Evolutionary conservation across 2,113 vertebrate species (phyloP).

Genomic region (Forbesichthys agassizii): DNA sequence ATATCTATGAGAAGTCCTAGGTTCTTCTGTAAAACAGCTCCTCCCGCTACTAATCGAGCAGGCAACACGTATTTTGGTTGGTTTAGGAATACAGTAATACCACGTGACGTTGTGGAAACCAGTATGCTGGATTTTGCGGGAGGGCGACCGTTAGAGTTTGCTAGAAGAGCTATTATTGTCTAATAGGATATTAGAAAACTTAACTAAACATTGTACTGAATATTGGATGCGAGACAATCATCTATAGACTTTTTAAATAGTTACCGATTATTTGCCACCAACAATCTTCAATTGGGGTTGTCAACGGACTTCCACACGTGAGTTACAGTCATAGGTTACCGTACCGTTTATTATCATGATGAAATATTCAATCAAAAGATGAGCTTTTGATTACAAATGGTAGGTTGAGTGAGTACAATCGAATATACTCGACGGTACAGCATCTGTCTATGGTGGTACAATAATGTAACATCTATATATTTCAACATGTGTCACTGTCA

Average conservation of each 20-base stretch:
- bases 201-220: neutral
- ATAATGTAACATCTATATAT: too few relatives aligned
- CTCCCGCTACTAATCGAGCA: neutral
- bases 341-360: too few relatives aligned
- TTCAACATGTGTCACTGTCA: too few relatives aligned
- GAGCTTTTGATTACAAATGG: too few relatives aligned
- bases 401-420: too few relatives aligned
- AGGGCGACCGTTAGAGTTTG: slow-evolving; percentile 46
- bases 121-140: slow-evolving; percentile 45
- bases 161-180: neutral
- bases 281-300: neutral
- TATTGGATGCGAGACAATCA: neutral
- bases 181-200: neutral
- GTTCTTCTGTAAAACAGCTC: too few relatives aligned
- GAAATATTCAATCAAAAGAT: too few relatives aligned
- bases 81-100: slow-evolving; percentile 44
- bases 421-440: too few relatives aligned
- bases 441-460: neutral
- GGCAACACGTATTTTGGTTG: slow-evolving; percentile 36
- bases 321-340: slow-evolving; percentile 25
- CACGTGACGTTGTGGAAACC: slow-evolving; percentile 47
- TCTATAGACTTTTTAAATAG: neutral
- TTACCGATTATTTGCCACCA: neutral
- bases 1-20: too few relatives aligned
- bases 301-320: slow-evolving; percentile 17